Evolutionary conservation across 2,888 invertebrate species (phyloP), one percentile per base, ranked within the genome.

Genomic region (Gnatocerus cornutus): DNA sequence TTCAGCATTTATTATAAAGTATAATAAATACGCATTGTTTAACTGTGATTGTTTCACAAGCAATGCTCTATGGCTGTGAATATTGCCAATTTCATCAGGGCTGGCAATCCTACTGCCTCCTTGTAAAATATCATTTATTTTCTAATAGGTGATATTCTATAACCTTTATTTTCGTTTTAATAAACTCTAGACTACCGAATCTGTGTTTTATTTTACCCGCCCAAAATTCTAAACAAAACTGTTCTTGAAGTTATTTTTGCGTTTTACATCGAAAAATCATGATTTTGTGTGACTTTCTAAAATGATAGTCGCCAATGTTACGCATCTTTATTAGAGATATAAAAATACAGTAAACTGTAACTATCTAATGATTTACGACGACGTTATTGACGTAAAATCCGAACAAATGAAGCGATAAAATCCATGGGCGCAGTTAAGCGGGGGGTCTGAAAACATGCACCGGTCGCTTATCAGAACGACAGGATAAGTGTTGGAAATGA

Each of bases 41-140:
- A 70, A 63, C 67, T 76, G 69, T 69, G 69, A 66, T 61, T 64
- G 48, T 58, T 69, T 61, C 69, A 69, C 69, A 67, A 67, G 75
- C 78, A 79, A 79, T 79, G 78, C 75, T 79, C 76, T 77, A 77
- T 77, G 80, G 79, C 79, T 79, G 80, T 80, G 80, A 80, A 76
- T 79, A 70, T 79, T 80, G 78, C 79, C 79, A 79, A 79, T 79
- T 77, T 77, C 77, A 75, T 76, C 77, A 74, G 58, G 70, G 70
- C 70, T 67, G 67, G 70, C 67, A 70, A 61, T 62, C 70, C 66
- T 66, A 66, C 70, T 67, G 70, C 70, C 74, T 75, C 76, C 71
- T 76, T 73, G 77, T 79, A 78, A 78, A 78, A 74, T 78, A 77
- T 76, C 75, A 74, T 68, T 73, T 71, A 72, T 71, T 73, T 68